Conservation (phyloP, 2,113 vertebrate species). For the Trematomus loennbergii region DNA sequence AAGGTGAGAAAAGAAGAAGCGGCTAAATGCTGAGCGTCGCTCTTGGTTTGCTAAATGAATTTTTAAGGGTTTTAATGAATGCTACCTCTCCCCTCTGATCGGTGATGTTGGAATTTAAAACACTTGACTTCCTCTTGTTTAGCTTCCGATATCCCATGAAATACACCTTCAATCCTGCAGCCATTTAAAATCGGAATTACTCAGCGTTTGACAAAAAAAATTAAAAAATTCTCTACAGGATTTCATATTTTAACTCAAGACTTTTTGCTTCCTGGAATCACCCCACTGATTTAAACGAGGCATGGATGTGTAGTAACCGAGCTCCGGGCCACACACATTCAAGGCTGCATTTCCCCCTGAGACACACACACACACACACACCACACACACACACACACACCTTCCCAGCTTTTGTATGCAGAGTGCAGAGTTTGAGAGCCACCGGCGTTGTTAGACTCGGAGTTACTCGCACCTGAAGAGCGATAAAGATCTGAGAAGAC, state of each 20-base stretch:
- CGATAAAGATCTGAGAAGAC: background rate
- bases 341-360: conserved; percentile 1
- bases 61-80: conserved; percentile 26
- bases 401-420: conserved; percentile 25
- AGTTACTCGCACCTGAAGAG: background rate
- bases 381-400: background rate
- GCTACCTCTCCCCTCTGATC: background rate
- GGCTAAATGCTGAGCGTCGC: background rate
- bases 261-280: conserved; percentile 30
- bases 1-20: conserved; percentile 1
- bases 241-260: conserved; percentile 26
- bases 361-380: background rate
- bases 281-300: conserved; percentile 30
- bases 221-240: conserved; percentile 12
- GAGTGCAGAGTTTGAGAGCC: conserved; percentile 6
- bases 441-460: background rate
- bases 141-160: background rate
- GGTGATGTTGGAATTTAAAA: conserved; percentile 13
- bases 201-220: conserved; percentile 25
- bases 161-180: background rate
- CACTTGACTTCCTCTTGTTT: background rate
- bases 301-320: conserved; percentile 42
- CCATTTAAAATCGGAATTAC: background rate
- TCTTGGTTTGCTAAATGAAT: conserved; percentile 14
- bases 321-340: conserved; percentile 13